These are phyloP conservation scores for Gari tellinella DNA, from an alignment of 2,888 invertebrate genomes.

Conservation along the genomic window DNA sequence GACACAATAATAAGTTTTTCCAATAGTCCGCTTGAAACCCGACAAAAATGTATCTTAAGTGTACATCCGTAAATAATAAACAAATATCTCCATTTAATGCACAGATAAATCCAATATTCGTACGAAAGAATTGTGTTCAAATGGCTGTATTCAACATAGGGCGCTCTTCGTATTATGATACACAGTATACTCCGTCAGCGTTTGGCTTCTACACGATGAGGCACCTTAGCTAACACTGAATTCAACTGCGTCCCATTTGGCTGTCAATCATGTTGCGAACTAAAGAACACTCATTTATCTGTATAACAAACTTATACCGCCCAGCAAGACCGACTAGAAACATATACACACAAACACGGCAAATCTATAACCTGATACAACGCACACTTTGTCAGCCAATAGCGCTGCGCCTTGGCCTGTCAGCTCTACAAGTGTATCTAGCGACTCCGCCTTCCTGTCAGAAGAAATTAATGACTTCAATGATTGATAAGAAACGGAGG, in stretches of 20 bases:
- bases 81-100: constrained; percentile 16
- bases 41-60: no score
- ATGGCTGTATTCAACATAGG: no score
- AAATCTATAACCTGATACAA: constrained; percentile 57
- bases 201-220: constrained; percentile 29
- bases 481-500: constrained; percentile 58
- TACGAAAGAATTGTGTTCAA: no score
- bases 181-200: no score
- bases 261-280: constrained; percentile 59
- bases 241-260: constrained; percentile 40
- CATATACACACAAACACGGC: constrained; percentile 41
- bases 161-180: no score
- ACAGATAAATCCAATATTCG: constrained; percentile 31
- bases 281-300: constrained; percentile 63
- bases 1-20: no score
- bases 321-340: constrained; percentile 46
- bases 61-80: background rate
- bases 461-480: constrained; percentile 56
- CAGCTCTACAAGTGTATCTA: constrained; percentile 18
- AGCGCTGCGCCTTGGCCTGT: constrained; percentile 34
- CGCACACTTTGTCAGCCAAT: constrained; percentile 46
- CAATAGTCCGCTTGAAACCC: no score
- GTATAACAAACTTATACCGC: constrained; percentile 62
- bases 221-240: constrained; percentile 49
- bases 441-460: constrained; percentile 56